Percentiles rank a stretch among this genome's conserved stretches.
phyloP scores from a whole-genome alignment of 2,797 vertebrate species.

The Allochrocebus solatus region DNA sequence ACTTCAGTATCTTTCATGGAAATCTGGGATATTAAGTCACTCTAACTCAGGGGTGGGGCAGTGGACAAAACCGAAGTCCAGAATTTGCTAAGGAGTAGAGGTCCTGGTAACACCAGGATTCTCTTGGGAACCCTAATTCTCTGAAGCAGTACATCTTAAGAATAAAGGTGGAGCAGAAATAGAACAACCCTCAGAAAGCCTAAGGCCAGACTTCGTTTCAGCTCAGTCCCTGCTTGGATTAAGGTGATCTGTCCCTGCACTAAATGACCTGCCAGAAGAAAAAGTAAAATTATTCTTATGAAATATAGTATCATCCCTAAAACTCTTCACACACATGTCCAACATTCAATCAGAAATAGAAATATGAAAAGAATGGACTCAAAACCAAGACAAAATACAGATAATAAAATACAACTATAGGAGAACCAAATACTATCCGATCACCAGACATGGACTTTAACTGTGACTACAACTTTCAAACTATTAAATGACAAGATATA shows the following conservation, averaged over 20 bases:
- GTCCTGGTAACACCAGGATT: background rate
- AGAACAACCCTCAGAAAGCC: background rate
- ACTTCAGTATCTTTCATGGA: background rate
- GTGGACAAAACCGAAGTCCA: background rate
- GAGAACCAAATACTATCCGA: background rate
- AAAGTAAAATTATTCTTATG: background rate
- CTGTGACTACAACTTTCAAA: background rate
- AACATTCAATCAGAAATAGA: background rate
- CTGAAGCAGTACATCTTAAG: background rate
- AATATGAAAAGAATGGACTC: background rate
- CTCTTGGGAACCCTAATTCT: background rate
- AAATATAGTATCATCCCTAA: background rate
- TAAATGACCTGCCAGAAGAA: background rate
- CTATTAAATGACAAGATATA: background rate
- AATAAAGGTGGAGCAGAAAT: background rate
- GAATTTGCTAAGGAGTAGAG: background rate
- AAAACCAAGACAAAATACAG: conserved; percentile 26
- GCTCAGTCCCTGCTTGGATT: background rate
- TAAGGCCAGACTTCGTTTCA: background rate
- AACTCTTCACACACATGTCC: background rate
- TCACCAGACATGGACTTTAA: background rate
- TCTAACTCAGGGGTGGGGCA: too few relatives aligned
- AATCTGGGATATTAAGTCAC: background rate
- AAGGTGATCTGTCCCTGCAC: background rate
- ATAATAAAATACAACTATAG: background rate